Conservation (phyloP, 2,113 vertebrate genomes). For the human (Homo sapiens) region DNA sequence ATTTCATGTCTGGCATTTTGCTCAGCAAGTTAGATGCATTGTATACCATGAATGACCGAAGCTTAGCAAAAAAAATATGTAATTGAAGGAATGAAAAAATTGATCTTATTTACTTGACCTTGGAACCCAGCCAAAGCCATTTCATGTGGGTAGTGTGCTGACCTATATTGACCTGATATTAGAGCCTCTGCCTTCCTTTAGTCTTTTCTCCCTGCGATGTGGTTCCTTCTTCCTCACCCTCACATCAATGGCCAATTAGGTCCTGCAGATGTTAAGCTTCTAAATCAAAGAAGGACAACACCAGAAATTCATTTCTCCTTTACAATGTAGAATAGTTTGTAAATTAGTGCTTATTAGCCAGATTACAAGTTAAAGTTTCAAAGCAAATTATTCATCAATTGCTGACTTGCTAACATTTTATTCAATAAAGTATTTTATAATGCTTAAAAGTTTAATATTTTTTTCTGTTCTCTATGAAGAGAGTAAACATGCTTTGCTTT, state of each 20-base stretch:
- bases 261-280: neutral
- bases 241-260: neutral
- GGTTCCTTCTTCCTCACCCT: neutral
- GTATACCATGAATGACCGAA: neutral
- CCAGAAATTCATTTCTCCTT: neutral
- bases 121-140: neutral
- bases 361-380: neutral
- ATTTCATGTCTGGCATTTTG: neutral
- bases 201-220: neutral
- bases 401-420: neutral
- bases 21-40: neutral
- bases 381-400: neutral
- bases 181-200: neutral
- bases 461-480: neutral
- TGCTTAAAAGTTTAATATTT: neutral
- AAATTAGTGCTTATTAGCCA: neutral
- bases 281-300: neutral
- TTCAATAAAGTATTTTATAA: constrained; percentile 3
- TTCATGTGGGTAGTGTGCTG: neutral
- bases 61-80: neutral
- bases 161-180: neutral
- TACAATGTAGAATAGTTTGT: neutral
- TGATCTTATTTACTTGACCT: neutral
- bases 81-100: neutral
- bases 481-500: neutral